Conservation (phyloP, 1,140 invertebrate genomes). For the Pachypsylla venusta region DNA sequence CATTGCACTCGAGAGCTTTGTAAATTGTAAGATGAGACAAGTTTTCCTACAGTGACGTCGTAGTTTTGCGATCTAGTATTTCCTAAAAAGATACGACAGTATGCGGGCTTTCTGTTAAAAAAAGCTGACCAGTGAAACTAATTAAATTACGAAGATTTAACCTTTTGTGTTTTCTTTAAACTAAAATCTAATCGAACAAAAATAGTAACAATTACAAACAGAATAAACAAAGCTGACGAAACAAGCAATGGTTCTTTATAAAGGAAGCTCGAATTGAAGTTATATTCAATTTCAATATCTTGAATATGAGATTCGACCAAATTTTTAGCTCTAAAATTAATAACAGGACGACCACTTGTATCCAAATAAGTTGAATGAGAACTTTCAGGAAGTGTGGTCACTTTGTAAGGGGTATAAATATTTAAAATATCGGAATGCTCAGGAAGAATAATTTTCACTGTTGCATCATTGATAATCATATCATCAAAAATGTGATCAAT, state of each 20-base stretch:
- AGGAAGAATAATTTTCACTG: constrained; percentile 83
- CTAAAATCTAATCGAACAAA: constrained; percentile 89
- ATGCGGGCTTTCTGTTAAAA: no score
- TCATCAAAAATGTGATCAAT: constrained; percentile 95
- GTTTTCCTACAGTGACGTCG: no score
- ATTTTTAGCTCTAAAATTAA: constrained; percentile 72
- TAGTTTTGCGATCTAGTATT: no score
- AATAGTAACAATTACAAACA: constrained; percentile 85
- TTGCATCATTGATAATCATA: constrained; percentile 83
- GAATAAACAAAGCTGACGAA: constrained; percentile 68
- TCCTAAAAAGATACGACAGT: no score
- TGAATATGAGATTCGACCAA: constrained; percentile 95
- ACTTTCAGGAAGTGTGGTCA: constrained; percentile 54
- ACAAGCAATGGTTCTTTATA: constrained; percentile 86
- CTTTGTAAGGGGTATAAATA: constrained; percentile 47
- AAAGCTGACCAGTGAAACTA: no score
- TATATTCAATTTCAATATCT: constrained; percentile 43
- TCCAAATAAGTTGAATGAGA: constrained; percentile 91
- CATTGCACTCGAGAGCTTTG: no score
- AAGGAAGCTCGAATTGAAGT: constrained; percentile 66
- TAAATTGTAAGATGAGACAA: no score
- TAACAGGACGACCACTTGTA: constrained; percentile 77
- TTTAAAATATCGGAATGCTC: background rate
- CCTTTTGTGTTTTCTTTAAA: no score
- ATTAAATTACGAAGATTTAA: no score